Percentiles rank a stretch among this genome's conserved stretches.
phyloP scores from a whole-genome alignment of 2,113 vertebrate species.

The Hippocampus barbouri region DNA sequence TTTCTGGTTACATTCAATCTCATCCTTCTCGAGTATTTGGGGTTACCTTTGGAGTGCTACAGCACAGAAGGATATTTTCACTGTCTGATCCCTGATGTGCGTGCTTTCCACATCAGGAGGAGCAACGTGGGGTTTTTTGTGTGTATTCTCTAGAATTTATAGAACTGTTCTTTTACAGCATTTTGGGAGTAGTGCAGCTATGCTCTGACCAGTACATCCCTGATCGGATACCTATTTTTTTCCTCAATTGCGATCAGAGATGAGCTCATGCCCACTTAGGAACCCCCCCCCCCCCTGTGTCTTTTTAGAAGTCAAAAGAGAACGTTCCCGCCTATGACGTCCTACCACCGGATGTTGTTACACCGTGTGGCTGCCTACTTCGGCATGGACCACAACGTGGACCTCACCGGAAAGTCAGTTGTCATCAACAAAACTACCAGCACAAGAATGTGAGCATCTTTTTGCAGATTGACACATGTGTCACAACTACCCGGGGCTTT shows the following conservation, averaged over 20 bases:
- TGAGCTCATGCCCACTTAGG: not conserved
- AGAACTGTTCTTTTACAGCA: too few relatives aligned
- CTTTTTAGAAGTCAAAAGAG: slow-evolving; percentile 84
- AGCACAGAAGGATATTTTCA: slow-evolving; percentile 1
- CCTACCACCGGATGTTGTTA: slow-evolving; percentile 97
- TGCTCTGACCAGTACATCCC: too few relatives aligned
- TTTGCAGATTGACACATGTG: not conserved
- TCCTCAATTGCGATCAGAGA: not conserved
- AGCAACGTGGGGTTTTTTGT: not conserved
- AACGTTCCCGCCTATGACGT: slow-evolving; percentile 98
- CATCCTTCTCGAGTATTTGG: not conserved
- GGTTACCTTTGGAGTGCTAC: not conserved
- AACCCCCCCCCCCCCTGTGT: not conserved
- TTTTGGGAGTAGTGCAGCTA: too few relatives aligned
- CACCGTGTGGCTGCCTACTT: slow-evolving; percentile 98
- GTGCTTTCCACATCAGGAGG: slow-evolving; percentile 19
- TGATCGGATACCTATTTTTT: not conserved
- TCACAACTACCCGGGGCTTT: not conserved
- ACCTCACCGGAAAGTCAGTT: slow-evolving; percentile 95
- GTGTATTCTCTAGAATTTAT: not conserved
- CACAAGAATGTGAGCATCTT: slow-evolving; percentile 89
- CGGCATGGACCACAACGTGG: slow-evolving; percentile 98
- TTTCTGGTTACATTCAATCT: not conserved
- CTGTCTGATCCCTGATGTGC: slow-evolving; percentile 8
- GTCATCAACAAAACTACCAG: slow-evolving; percentile 98